A percentile compares a stretch with the other conserved stretches of the same genome.
Evolutionary conservation across 2,113 vertebrate genomes (phyloP).

Genomic region (Acanthisitta chloris): DNA sequence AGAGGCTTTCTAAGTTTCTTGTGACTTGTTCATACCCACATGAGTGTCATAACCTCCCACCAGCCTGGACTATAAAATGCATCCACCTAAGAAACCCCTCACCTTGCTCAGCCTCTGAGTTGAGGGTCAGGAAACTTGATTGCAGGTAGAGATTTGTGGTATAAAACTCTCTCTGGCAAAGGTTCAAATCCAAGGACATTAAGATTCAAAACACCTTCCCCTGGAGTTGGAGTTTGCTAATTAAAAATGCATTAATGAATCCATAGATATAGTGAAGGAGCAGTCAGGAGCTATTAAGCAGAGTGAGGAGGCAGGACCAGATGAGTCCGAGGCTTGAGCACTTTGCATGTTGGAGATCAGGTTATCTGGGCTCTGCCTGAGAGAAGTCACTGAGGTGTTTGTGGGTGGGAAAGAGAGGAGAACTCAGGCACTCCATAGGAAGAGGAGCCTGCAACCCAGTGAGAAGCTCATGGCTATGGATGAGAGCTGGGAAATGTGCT

Average conservation of each 20-base stretch:
- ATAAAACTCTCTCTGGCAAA: neutral
- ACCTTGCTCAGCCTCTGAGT: neutral
- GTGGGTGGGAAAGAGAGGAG: neutral
- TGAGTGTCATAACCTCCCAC: neutral
- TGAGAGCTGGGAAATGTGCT: neutral
- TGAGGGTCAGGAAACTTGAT: neutral
- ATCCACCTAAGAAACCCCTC: neutral
- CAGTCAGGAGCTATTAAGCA: neutral
- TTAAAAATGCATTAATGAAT: slow-evolving; percentile 60
- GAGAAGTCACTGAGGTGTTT: neutral
- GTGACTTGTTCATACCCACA: neutral
- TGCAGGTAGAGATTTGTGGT: neutral
- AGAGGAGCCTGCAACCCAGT: neutral
- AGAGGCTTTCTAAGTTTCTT: neutral
- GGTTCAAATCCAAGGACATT: neutral
- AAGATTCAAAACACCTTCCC: slow-evolving; percentile 14
- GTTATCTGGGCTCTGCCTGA: neutral
- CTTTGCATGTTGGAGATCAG: neutral
- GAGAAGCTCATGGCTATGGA: fast-evolving
- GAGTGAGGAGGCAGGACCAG: neutral
- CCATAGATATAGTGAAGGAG: neutral
- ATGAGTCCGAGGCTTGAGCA: neutral
- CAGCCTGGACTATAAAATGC: neutral
- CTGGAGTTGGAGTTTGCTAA: slow-evolving; percentile 15
- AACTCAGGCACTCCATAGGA: fast-evolving